Percentiles rank a stretch among this genome's conserved stretches.
Evolutionary conservation across 2,888 invertebrate genomes (phyloP).

Genomic region (Epinotia bilunana): DNA sequence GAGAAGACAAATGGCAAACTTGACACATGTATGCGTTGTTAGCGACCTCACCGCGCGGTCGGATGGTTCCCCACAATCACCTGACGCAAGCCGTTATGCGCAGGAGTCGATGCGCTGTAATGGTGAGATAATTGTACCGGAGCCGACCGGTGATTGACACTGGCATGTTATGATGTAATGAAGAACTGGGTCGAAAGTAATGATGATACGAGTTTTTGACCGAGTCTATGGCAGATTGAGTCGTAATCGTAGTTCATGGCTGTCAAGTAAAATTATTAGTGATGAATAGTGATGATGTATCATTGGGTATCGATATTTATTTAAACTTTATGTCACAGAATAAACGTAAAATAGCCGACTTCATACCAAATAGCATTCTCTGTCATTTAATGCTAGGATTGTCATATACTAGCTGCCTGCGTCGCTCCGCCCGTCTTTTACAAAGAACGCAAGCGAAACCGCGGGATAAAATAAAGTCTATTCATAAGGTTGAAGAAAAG

Average conservation of each 20-base stretch:
- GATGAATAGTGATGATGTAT: not conserved
- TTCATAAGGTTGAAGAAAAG: no score
- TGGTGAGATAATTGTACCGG: slow-evolving; percentile 44
- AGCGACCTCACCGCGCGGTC: slow-evolving; percentile 36
- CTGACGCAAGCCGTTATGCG: slow-evolving; percentile 44
- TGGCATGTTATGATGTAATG: slow-evolving; percentile 49
- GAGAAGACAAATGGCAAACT: slow-evolving; percentile 44
- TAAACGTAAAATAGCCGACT: no score
- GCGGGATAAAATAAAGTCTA: no score
- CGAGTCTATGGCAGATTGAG: not conserved
- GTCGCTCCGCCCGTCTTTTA: no score
- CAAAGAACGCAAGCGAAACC: no score
- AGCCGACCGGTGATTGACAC: slow-evolving; percentile 46
- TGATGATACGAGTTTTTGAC: slow-evolving; percentile 24
- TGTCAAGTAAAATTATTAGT: not conserved
- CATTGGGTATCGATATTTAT: not conserved
- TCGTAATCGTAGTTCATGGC: not conserved
- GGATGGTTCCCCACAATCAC: slow-evolving; percentile 42
- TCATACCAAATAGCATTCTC: no score
- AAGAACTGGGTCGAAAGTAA: slow-evolving; percentile 37
- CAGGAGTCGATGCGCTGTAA: slow-evolving; percentile 44
- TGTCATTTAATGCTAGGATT: no score
- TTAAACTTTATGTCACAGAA: no score
- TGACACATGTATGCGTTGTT: slow-evolving; percentile 43
- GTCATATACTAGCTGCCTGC: no score